Base-by-base conservation (phyloP, 2,888 invertebrate species). In the Aleiodes alternator region DNA sequence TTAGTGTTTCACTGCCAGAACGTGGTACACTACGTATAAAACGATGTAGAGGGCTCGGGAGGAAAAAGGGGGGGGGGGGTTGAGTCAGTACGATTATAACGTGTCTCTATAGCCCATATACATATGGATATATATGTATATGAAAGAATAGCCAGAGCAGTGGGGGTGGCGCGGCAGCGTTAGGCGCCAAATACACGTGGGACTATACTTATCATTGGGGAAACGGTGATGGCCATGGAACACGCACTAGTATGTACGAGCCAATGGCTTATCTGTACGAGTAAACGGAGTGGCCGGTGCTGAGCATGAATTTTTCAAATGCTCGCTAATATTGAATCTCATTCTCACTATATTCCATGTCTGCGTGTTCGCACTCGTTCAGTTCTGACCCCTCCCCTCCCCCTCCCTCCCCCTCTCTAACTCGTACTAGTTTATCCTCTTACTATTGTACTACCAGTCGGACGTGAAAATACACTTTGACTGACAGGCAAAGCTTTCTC, bases 191-290 rank as follows among this genome's bases (percentile, higher is more conserved):
- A 64, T 64, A 64, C 64, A 64, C 64, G 64, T 64, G 50, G 38
- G 71, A 72, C 74, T 56, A 72, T 79, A 80, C 78, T 80, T 79
- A 81, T 79, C 78, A 79, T 79, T 71, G 75, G 64, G 43, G 70
- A 77, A 77, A 79, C 73, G 75, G 69, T 79, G 80, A 81, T 81
- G 81, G 74, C 80, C 77, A 64, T 73, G 71, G 56, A 72, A 78
- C 81, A 81, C 81, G 81, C 81, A 81, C 76, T 57, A n/a, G 43
- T 53, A 50, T 38, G 59, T 57, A 69, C 51, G 9, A 31, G 16
- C 51, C 53, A 53, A 68, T 69, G 48, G 66, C 68, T 72, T 72
- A 76, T 76, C 59, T 69, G 43, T 51, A 50, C 38, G 53, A 69
- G 72, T 57, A 50, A 76, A 72, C 48, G 68, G 48, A 31, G 48